Evolutionary conservation across 2,888 invertebrate species (phyloP).

Genomic region (Epistrophe eligans): DNA sequence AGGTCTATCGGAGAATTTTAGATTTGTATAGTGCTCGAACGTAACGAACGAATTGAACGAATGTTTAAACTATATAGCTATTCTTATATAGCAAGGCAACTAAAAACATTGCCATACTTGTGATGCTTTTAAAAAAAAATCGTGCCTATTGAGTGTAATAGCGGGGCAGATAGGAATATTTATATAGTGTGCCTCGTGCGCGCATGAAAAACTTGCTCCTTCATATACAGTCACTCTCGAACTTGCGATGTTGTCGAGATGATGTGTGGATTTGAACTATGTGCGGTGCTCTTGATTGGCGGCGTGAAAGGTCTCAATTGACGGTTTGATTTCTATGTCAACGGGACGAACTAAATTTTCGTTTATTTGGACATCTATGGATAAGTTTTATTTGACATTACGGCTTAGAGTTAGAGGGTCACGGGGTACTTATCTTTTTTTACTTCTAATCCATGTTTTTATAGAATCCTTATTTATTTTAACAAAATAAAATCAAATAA

Average conservation of each 20-base stretch:
- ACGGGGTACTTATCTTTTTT: not conserved
- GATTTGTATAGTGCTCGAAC: constrained; percentile 66
- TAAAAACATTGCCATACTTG: constrained; percentile 43
- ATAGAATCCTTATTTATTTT: too few relatives aligned
- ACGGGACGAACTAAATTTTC: constrained; percentile 60
- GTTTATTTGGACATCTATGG: constrained; percentile 6
- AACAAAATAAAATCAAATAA: too few relatives aligned
- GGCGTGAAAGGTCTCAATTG: constrained; percentile 76
- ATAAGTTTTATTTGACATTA: constrained; percentile 11
- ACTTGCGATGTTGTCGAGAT: constrained; percentile 19
- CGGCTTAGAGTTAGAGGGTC: not conserved
- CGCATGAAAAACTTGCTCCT: constrained; percentile 56
- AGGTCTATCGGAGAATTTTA: constrained; percentile 72
- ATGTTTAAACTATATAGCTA: constrained; percentile 17
- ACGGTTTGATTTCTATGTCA: constrained; percentile 72
- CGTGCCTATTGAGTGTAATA: constrained; percentile 72
- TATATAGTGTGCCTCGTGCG: constrained; percentile 56
- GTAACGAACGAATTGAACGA: constrained; percentile 33
- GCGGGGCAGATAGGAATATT: constrained; percentile 47
- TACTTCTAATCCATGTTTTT: too few relatives aligned
- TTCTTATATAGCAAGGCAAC: constrained; percentile 4
- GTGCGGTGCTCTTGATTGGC: constrained; percentile 67
- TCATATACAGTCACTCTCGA: not conserved
- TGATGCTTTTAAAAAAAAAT: constrained; percentile 27
- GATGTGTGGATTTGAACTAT: constrained; percentile 57